Evolutionary conservation across 2,888 invertebrate species (phyloP), one percentile per base, ranked within the genome.

Genomic region (Erebia aethiops): DNA sequence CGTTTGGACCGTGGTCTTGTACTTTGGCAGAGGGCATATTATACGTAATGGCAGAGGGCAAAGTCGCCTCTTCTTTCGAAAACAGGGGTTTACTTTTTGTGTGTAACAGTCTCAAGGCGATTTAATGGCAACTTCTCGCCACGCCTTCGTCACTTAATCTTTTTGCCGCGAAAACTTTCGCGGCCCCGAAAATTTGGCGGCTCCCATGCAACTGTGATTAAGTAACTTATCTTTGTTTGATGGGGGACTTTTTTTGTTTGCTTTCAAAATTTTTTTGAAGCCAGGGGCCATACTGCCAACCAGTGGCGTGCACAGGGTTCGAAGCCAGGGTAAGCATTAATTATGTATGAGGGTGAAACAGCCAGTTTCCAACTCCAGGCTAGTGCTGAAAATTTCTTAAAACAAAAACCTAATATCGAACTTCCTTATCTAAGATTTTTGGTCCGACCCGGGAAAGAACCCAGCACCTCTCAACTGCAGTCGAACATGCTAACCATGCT

Each of bases 141-240:
- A 69, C 73, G 74, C 74, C 72, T 74, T 73, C 73, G 74, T 75
- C 76, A 72, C 73, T 75, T 74, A 75, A 77, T 77, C 73, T 74
- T 77, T 77, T 72, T 74, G 63, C 57, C n/a, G 41, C 67, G 56
- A 57, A 69, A 76, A 74, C 69, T 76, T 76, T 10, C 35, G 71
- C 70, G 68, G 56, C 51, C 69, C 69, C 70, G 62, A 75, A 70
- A 72, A 71, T 72, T 67, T 64, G 51, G 68, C 64, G 26, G 43
- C 41, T 56, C 49, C 61, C 58, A 71, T 35, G 16, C 16, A 9
- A 9, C 11, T 63, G 35, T 65, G 51, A 35, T 26, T 26, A 26
- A 26, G 2, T 26, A 4, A 26, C 26, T 26, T 26, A 35, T 35
- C 41, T 18, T 58, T 21, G 7, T 26, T 57, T 54, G 26, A 13